phyloP scores from a whole-genome alignment of 2,888 invertebrate genomes.

The Athalia cordata region DNA sequence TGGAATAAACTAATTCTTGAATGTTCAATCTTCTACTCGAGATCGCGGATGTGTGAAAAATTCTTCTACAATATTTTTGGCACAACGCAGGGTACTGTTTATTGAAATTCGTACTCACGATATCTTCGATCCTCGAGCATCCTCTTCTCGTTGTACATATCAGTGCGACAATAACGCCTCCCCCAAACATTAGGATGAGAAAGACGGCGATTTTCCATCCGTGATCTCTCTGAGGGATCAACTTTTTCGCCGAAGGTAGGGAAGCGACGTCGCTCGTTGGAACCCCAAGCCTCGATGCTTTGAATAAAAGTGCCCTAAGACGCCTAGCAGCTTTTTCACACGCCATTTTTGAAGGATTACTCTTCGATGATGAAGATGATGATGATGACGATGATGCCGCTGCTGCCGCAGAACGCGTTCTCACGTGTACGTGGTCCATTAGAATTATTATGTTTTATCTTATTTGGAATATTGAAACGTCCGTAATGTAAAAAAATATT shows the following conservation, averaged over 20 bases:
- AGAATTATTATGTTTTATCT: not conserved
- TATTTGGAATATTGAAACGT: not conserved
- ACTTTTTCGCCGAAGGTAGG: conserved; percentile 65
- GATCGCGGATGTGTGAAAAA: no score
- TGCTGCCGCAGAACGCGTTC: conserved; percentile 50
- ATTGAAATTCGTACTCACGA: conserved; percentile 62
- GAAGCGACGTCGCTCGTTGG: conserved; percentile 64
- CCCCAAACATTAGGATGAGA: conserved; percentile 68
- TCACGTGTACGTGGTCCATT: conserved; percentile 68
- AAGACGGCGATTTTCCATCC: conserved; percentile 70
- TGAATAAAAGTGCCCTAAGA: conserved; percentile 65
- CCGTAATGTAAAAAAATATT: not conserved
- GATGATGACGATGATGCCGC: no score
- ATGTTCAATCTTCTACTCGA: no score
- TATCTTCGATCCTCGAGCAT: conserved; percentile 70
- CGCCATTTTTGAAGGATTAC: conserved; percentile 67
- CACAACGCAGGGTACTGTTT: no score
- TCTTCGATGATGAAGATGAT: conserved; percentile 54
- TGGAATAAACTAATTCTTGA: no score
- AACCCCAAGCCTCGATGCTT: conserved; percentile 68
- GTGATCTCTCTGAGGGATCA: conserved; percentile 68
- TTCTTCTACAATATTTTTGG: no score
- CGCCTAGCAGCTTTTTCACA: conserved; percentile 69
- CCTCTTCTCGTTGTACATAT: conserved; percentile 69
- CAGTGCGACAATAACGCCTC: conserved; percentile 68